Evolutionary conservation across 2,797 vertebrate species (phyloP), one percentile per base, ranked within the genome.

Genomic region (Onychomys leucogaster): DNA sequence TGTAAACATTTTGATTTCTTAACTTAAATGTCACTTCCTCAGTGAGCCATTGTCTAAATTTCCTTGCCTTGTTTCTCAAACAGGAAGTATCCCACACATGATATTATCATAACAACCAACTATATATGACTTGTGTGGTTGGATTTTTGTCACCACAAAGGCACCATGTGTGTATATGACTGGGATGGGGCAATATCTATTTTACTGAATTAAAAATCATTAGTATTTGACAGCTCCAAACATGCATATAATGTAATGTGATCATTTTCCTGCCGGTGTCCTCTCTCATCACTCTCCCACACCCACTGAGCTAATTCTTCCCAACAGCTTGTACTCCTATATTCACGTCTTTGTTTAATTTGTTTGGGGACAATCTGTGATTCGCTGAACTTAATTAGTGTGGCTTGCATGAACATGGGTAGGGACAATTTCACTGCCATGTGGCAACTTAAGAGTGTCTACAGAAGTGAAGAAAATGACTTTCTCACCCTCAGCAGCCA

Each of bases 1-100:
- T 82, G 25, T 85, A 81, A 89, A 94, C 8, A 81, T 89, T 86
- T 95, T 91, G 6, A 52, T 94, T 98, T 96, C 81, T 94, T 76
- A 93, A 32, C 27, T 91, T 94, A 96, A 92, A 83, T 86, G 17
- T 90, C 43, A 41, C 37, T 61, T 94, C 77, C 43, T 96, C 81
- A 71, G 46, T 89, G 55, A 86, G 46, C 87, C n/a, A 8, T 80
- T 57, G 17, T 73, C 49, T 93, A 46, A 78, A 93, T 34, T 21
- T 34, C 27, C 32, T 43, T 63, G 57, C 43, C 13, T 89, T 90
- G 52, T 29, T 94, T 93, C 55, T 90, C 88, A 92, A 61, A 81
- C 73, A 65, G 11, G 25, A 19, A 57, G 32, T 87, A 29, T 88
- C 80, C 63, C 6, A 43, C 77, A 93, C 55, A 41, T 23, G 34